Base-by-base conservation (phyloP, 64 coral and sea anemone genomes). In the Stylophora pistillata region DNA sequence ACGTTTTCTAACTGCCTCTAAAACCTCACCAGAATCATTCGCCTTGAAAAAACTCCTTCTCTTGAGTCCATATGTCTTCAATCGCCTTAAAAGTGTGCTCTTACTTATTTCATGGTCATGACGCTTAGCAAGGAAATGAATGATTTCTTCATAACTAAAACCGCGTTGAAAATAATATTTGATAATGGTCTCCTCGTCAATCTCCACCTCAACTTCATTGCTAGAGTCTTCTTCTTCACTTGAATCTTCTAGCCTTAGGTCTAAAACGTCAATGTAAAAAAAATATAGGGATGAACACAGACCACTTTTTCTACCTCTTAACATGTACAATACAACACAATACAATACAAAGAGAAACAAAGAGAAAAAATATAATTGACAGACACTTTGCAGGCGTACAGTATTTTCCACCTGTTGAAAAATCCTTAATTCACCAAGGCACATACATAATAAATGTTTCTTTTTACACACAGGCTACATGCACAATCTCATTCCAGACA, bases 91-190 rank as follows among this genome's bases (percentile, higher is more conserved):
- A 31, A 75, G 85, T 56, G 85, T 87, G 70, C 88, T 89, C 15
- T 79, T 72, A 70, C 74, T 89, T 80, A 81, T 89, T 79, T 81
- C 53, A 78, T 89, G 76, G 12, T 72, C 30, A 74, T 90, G 88
- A 7, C 53, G 66, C 33, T 84, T 71, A 21, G 32, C 58, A 25
- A 86, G 74, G 15, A 80, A 53, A 60, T 60, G 76, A 41, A 92
- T 79, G 68, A 92, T 92, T 92, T 92, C 62, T 78, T 86, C 82
- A 60, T 86, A 86, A 78, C 81, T 77, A 87, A 92, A 92, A 71
- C 83, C 90, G 87, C 83, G 74, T 78, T 84, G 74, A 32, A 87
- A 92, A 58, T 92, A 92, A 31, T 89, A 89, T 28, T 92, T 87
- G 53, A 92, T 92, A 62, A 87, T 62, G 33, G 53, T 79, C 85